phyloP scores from a whole-genome alignment of 2,113 vertebrate species.

The Ochotona curzoniae region DNA sequence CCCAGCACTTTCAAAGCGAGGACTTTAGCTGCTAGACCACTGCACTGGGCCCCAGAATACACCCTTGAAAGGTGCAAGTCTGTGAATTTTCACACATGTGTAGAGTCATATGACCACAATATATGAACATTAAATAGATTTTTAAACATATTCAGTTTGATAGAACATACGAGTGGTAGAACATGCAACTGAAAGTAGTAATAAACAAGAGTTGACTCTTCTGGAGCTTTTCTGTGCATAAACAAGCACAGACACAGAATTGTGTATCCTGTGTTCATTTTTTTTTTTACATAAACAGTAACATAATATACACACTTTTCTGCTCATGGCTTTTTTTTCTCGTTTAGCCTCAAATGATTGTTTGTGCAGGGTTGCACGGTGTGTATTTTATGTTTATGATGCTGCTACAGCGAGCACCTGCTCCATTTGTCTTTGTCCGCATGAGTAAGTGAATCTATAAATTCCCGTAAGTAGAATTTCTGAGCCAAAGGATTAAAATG shows the following conservation, averaged over 20 bases:
- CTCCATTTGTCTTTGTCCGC: background rate
- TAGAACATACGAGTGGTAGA: background rate
- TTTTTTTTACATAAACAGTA: background rate
- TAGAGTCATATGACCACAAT: background rate
- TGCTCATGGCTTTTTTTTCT: background rate
- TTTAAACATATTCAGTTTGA: background rate
- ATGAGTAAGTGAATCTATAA: background rate
- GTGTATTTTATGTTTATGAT: background rate
- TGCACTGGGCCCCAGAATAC: background rate
- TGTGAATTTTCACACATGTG: background rate
- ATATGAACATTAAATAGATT: background rate
- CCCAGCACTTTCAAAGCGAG: too few relatives aligned
- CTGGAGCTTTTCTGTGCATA: background rate
- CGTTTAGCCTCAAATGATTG: conserved; percentile 6
- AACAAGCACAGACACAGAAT: background rate
- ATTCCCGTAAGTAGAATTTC: background rate
- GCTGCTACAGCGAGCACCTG: background rate
- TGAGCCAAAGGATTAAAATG: background rate
- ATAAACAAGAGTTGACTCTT: background rate
- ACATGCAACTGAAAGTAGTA: background rate
- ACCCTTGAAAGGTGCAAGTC: background rate
- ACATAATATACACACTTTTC: background rate
- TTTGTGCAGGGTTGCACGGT: background rate
- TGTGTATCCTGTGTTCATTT: background rate
- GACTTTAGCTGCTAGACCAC: too few relatives aligned